phyloP scores from a whole-genome alignment of 1,140 invertebrate genomes.

The Meloidogyne hapla region DNA sequence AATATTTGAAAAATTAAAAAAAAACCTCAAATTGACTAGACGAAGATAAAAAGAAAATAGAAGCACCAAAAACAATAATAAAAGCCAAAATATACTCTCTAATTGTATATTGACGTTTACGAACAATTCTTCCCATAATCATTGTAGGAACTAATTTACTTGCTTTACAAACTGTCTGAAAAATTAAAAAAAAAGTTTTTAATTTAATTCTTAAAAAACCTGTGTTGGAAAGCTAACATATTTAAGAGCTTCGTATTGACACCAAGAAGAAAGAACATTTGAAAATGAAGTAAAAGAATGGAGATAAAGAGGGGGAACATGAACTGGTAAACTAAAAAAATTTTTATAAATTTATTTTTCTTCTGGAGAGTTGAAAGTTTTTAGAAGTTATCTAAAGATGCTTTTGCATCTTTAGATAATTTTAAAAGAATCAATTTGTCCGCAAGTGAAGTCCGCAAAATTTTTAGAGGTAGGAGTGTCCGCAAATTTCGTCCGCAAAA shows the following conservation, averaged over 20 bases:
- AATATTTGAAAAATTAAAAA: too few species aligned
- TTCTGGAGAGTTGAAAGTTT: too few species aligned
- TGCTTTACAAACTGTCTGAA: slow-evolving; percentile 84
- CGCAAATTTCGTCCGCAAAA: neutral
- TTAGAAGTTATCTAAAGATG: too few species aligned
- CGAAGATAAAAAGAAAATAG: slow-evolving; percentile 74
- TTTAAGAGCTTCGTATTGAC: slow-evolving; percentile 97
- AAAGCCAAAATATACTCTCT: slow-evolving; percentile 88
- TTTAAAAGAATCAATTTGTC: neutral
- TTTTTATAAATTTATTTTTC: too few species aligned
- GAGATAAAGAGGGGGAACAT: slow-evolving; percentile 82
- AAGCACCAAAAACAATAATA: slow-evolving; percentile 74
- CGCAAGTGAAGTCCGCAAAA: neutral
- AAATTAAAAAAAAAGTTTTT: neutral
- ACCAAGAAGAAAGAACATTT: slow-evolving; percentile 98
- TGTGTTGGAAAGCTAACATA: slow-evolving; percentile 93
- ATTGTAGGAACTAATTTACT: slow-evolving; percentile 95
- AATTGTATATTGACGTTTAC: slow-evolving; percentile 75
- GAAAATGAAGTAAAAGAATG: slow-evolving; percentile 94
- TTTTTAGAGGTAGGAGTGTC: too few species aligned
- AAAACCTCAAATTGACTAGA: slow-evolving; percentile 4
- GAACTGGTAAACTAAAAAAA: slow-evolving; percentile 52
- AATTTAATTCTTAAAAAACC: slow-evolving; percentile 71
- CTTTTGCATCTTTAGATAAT: too few species aligned
- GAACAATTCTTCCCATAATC: slow-evolving; percentile 92